phyloP scores from a whole-genome alignment of 2,888 invertebrate genomes.

The Phania funesta region DNA sequence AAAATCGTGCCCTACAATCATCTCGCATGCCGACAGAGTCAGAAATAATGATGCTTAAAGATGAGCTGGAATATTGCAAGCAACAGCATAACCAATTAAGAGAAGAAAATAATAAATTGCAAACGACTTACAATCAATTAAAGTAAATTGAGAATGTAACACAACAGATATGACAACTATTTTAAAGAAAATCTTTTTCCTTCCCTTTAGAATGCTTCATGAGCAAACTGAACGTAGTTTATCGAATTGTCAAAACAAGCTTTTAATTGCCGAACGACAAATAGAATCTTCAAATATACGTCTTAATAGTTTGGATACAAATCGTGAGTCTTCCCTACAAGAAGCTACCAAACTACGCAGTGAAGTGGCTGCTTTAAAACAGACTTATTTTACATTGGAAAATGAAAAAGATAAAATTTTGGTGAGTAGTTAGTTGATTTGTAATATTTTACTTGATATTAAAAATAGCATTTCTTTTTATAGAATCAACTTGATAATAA shows the following conservation, averaged over 20 bases:
- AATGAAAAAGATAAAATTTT: slow-evolving; percentile 86
- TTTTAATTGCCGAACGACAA: slow-evolving; percentile 84
- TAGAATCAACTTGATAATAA: slow-evolving; percentile 86
- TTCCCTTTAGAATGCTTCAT: slow-evolving; percentile 84
- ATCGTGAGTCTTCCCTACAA: slow-evolving; percentile 83
- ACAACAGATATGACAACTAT: background rate
- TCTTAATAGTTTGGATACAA: slow-evolving; percentile 82
- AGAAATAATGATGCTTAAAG: slow-evolving; percentile 82
- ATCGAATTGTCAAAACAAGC: slow-evolving; percentile 85
- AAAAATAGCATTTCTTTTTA: background rate
- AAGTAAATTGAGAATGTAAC: slow-evolving; percentile 80
- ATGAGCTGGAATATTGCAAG: slow-evolving; percentile 82
- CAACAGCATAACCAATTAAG: slow-evolving; percentile 81
- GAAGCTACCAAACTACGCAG: slow-evolving; percentile 84
- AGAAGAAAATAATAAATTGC: slow-evolving; percentile 82
- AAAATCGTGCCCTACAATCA: slow-evolving; percentile 82
- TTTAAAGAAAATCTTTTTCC: background rate
- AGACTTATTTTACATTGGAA: slow-evolving; percentile 84
- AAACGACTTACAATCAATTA: slow-evolving; percentile 82
- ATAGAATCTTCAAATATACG: slow-evolving; percentile 83
- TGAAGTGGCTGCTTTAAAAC: slow-evolving; percentile 84
- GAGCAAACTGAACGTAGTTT: slow-evolving; percentile 88
- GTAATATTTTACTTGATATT: background rate
- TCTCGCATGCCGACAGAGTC: slow-evolving; percentile 81
- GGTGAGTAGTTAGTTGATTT: slow-evolving; percentile 77